Conservation (phyloP, 2,797 vertebrate species). For the Caiman crocodilus region DNA sequence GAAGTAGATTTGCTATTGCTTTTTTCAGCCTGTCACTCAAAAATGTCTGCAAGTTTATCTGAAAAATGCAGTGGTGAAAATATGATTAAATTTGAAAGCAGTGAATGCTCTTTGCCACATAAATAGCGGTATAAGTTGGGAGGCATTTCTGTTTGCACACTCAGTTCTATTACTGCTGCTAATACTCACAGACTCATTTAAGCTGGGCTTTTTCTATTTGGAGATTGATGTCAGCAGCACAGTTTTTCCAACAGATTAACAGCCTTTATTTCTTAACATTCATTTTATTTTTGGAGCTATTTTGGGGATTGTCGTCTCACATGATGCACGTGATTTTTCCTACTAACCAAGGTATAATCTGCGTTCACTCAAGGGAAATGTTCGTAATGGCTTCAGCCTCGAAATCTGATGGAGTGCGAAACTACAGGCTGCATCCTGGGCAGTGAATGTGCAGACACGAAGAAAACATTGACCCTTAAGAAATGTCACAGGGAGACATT, state of each 20-base stretch:
- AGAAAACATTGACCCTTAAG: not conserved
- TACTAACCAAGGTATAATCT: not conserved
- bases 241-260: not conserved
- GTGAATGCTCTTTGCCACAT: not conserved
- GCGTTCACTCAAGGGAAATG: not conserved
- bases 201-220: not conserved
- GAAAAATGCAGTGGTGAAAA: not conserved
- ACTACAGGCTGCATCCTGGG: not conserved
- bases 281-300: conserved; percentile 1
- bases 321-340: not conserved
- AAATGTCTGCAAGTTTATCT: not conserved
- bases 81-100: not conserved
- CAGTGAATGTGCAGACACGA: not conserved
- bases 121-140: not conserved
- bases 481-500: not conserved
- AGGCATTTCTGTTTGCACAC: not conserved
- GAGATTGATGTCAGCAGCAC: not conserved
- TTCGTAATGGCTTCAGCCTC: not conserved
- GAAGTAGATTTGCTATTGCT: not conserved
- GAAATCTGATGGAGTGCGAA: not conserved
- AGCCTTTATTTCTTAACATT: not conserved
- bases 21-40: not conserved
- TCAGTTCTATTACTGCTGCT: not conserved
- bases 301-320: not conserved
- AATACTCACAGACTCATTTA: not conserved